Base-by-base conservation (phyloP, 1,140 invertebrate species). In the Drosophila parabipectinata region DNA sequence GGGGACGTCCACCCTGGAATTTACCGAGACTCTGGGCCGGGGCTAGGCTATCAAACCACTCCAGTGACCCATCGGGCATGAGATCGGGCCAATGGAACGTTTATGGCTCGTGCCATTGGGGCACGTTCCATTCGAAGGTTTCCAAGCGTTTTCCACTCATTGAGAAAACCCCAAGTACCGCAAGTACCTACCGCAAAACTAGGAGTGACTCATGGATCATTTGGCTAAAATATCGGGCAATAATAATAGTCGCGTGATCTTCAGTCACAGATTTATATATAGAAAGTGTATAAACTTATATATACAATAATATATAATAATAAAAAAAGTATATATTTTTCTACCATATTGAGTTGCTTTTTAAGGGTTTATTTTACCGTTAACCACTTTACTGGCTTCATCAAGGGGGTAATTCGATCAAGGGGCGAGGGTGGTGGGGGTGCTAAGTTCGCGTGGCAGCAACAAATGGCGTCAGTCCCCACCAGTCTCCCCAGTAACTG, bases 401-500 rank as follows among this genome's bases (percentile, higher is more conserved):
- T 45, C 1, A 10, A 30, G 37, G 37, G 51, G 37, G 50, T 71
- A 60, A 71, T 50, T 12, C 41, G 64, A 69, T 69, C 66, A 41
- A 24, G 7, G 28, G n/a, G 28, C 4, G 50, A 14, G 7, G 8
- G 28, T 14, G 28, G 30, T 7, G 8, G 28, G 30, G 18, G 51
- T 30, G 6, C 15, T 47, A 12, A 15, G 44, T 47, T 47, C 44
- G 44, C 44, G 44, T 47, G 44, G 44, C 44, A 21, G 18, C 15
- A 28, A n/a, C 51, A 24, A 18, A 53, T 34, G 26, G 51, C 28
- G 26, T 53, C 51, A 21, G 28, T 52, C n/a, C n/a, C 41, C 15
- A 6, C 2, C n/a, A 41, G n/a, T 26, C 26, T 26, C 58, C 54
- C 53, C 47, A 39, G 39, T 72, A 77, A 85, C 72, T 77, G 82